Evolutionary conservation across 2,888 invertebrate species (phyloP), one percentile per base, ranked within the genome.

Genomic region (Lucinisca nassula): DNA sequence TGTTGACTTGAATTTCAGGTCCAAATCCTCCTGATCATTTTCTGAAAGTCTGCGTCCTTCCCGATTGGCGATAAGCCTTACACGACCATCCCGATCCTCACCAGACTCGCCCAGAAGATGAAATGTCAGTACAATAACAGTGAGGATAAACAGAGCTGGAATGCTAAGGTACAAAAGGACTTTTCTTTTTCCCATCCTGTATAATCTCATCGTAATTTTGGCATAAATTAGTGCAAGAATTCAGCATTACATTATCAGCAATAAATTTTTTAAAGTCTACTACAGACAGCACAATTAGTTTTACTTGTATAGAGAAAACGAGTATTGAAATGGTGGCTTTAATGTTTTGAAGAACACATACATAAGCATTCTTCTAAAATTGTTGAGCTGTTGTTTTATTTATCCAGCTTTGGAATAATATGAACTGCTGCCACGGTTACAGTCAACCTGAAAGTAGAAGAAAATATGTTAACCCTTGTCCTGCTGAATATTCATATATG

Each of bases 121-220:
- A n/a, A 70, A 73, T 70, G 72, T 87, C 24, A 87, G 67, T n/a
- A 84, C 70, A n/a, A 87, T 61, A 12, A 84, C 73, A 1, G 87
- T 87, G 21, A 82, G 38, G 40, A 87, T 74, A 35, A 87, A 87
- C 12, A 87, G 38, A 32, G 73, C 17, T 21, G 87, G 87, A 81
- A 87, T 78, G 3, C 76, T 78, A 14, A 87, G 24, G 12, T 84
- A 49, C 0, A 76, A 27, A 1, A 74, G 37, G 4, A 79, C 74
- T 37, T 27, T 51, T 24, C 51, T 51, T 14, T 82, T 81, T 55
- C 74, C 83, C 40, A 75, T 58, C 45, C 45, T 82, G n/a, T 49
- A 30, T 4, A 72, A 21, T 45, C 79, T 35, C 79, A 79, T 79
- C 21, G 32, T 58, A 70, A 78, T 24, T 21, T 27, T 14, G 17